phyloP scores from a whole-genome alignment of 2,888 invertebrate species.

The Epiblema foenella region DNA sequence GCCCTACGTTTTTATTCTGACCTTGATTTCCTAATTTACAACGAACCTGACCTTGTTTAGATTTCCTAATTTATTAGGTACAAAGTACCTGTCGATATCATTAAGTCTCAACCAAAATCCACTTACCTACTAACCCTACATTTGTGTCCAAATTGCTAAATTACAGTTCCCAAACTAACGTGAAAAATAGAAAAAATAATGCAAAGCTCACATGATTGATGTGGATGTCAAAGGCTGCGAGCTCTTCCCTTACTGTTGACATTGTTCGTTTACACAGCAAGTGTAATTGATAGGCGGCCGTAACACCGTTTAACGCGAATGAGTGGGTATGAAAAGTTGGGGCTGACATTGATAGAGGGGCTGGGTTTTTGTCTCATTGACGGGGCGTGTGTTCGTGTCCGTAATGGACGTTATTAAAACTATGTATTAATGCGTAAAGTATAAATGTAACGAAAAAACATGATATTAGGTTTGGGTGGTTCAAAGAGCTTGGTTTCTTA shows the following conservation, averaged over 20 bases:
- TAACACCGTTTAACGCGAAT: conserved; percentile 47
- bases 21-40: not conserved
- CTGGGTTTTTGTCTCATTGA: conserved; percentile 46
- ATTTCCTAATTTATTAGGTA: not conserved
- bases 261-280: conserved; percentile 45
- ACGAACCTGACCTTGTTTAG: too few species aligned
- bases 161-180: conserved; percentile 40
- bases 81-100: not conserved
- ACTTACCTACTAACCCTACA: not conserved
- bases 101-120: too few species aligned
- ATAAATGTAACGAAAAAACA: not conserved
- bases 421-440: not conserved
- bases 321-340: conserved; percentile 47
- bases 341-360: conserved; percentile 48
- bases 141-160: conserved; percentile 19
- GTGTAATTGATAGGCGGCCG: conserved; percentile 49
- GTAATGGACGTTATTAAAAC: conserved; percentile 41
- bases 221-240: conserved; percentile 43
- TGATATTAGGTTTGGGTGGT: too few species aligned
- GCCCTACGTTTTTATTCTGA: too few species aligned
- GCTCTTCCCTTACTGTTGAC: conserved; percentile 47
- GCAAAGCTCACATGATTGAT: conserved; percentile 45
- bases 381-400: conserved; percentile 41
- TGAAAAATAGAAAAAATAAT: conserved; percentile 41
- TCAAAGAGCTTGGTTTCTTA: too few species aligned